Base-by-base conservation (phyloP, 2,888 invertebrate genomes). In the Siphonodentalium dalli region DNA sequence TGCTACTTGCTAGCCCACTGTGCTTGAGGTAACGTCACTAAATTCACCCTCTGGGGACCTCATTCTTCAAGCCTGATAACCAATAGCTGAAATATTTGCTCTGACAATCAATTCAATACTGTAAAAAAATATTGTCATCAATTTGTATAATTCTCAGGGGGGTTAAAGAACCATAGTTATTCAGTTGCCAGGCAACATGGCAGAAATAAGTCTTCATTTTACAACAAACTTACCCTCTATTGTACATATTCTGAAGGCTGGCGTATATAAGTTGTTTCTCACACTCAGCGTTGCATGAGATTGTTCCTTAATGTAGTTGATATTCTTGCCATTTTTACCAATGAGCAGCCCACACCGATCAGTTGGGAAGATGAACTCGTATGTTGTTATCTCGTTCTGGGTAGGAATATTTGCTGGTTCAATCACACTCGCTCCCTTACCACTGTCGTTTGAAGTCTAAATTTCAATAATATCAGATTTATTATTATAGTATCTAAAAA, bases 341-440 rank as follows among this genome's bases (percentile, higher is more conserved):
- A 95, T 94, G 66, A 96, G 85, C 53, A 89, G 87, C 18, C 95
- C 95, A 54, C 93, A 92, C 62, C 93, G 84, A 51, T 85, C 75
- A 40, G 79, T 72, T 3, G 83, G 83, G 52, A 83, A 77, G 58
- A 81, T 81, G 65, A 83, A 83, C 58, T 82, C 77, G 51, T 79
- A 80, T 5, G 64, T 43, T 27, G 38, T 39, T 13, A 35, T 89
- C 88, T 74, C 91, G 87, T 65, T 88, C 29, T 41, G 42, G 3
- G 54, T 23, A 9, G 54, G 51, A n/a, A 33, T 15, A 40, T 43
- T 27, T 35, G 40, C n/a, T 20, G 61, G 54, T 29, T 23, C 2
- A 20, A 60, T 54, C 0, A 71, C 65, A 68, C 88, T 89, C 69
- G 63, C 65, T 66, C 91, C 91, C 83, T 91, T 90, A 40, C 91